A percentile compares a stretch with the other conserved stretches of the same genome.
Evolutionary conservation across 2,888 invertebrate genomes (phyloP).

Genomic region (Phorcus lineatus): DNA sequence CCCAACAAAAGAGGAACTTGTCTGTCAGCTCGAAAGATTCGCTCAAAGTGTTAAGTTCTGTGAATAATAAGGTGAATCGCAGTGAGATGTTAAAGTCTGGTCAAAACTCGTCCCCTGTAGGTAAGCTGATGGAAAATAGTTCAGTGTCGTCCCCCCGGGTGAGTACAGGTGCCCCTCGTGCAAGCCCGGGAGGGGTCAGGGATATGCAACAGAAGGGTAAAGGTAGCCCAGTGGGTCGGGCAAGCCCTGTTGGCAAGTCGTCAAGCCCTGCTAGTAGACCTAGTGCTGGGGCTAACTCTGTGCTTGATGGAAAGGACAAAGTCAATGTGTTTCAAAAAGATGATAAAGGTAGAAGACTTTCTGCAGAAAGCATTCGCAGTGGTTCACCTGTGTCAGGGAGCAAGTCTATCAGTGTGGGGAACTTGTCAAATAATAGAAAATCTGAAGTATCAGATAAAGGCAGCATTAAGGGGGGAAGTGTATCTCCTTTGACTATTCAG

Average conservation of each 20-base stretch:
- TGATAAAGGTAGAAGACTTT: not conserved
- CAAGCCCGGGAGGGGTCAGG: not conserved
- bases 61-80: slow-evolving; percentile 20
- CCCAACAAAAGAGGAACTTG: slow-evolving; percentile 2
- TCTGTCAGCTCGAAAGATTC: slow-evolving; percentile 5
- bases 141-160: not conserved
- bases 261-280: not conserved
- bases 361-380: not conserved
- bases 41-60: not conserved
- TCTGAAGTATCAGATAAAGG: slow-evolving; percentile 17
- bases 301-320: slow-evolving; percentile 9
- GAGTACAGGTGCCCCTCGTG: not conserved
- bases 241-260: not conserved
- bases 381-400: not conserved
- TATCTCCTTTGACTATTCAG: slow-evolving; percentile 13
- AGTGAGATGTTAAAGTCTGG: slow-evolving; percentile 1
- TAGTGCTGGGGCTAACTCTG: not conserved
- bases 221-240: not conserved
- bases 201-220: not conserved
- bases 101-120: not conserved
- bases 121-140: not conserved
- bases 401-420: not conserved
- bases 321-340: slow-evolving; percentile 1
- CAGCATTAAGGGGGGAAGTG: slow-evolving; percentile 16
- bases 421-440: slow-evolving; percentile 25